Conservation (phyloP, 53 echinoderm and acorn worm species). For the Holothuria scabra region DNA sequence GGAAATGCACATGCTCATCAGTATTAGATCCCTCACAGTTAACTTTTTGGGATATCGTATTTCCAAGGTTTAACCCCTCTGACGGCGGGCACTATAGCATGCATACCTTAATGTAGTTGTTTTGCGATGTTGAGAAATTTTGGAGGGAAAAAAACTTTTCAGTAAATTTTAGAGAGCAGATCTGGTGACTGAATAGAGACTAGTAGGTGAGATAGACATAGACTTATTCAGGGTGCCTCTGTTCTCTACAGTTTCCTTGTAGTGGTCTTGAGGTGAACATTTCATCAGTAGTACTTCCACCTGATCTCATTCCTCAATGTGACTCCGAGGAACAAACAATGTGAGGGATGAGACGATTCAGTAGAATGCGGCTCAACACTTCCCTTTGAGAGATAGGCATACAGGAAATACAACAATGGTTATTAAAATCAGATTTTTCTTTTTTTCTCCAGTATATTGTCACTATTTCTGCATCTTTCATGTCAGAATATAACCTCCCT, state of each 20-base stretch:
- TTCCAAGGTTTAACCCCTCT: too few relatives aligned
- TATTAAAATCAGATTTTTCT: conserved; percentile 20
- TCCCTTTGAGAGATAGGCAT: conserved; percentile 31
- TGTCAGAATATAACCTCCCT: conserved; percentile 9
- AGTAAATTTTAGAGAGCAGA: conserved; percentile 36
- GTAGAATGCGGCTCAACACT: conserved; percentile 1
- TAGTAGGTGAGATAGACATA: conserved; percentile 56
- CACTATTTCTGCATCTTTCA: conserved; percentile 5
- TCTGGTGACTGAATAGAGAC: conserved; percentile 46
- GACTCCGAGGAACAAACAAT: conserved; percentile 36
- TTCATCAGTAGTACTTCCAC: conserved; percentile 29
- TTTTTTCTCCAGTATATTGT: conserved; percentile 15
- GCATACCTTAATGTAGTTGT: conserved; percentile 33
- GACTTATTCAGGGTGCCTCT: conserved; percentile 30
- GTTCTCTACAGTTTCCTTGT: conserved; percentile 48
- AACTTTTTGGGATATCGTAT: too few relatives aligned
- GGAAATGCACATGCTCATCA: too few relatives aligned
- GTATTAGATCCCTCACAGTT: too few relatives aligned
- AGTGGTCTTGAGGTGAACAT: conserved; percentile 35
- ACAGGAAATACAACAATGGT: conserved; percentile 38
- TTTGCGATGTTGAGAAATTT: conserved; percentile 34
- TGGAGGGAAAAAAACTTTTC: conserved; percentile 12
- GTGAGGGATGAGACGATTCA: conserved; percentile 33
- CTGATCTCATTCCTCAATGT: conserved; percentile 35
- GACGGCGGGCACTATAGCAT: not conserved